Percentiles rank a stretch among this genome's conserved stretches.
phyloP scores from a whole-genome alignment of 1,140 invertebrate genomes.

The Drosophila subobscura region DNA sequence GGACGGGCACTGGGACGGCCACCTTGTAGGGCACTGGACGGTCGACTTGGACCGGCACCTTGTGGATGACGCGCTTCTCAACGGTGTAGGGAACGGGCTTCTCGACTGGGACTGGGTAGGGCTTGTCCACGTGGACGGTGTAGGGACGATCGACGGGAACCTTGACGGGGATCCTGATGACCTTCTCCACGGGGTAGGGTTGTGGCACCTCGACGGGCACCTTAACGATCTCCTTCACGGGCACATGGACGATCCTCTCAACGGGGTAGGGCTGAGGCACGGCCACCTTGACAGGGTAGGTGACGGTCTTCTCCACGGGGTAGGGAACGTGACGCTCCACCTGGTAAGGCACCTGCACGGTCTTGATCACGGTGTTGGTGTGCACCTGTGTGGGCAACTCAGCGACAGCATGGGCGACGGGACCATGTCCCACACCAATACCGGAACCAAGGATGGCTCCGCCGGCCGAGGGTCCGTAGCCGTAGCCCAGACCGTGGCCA shows the following conservation, averaged over 20 bases:
- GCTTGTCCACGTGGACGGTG: conserved; percentile 86
- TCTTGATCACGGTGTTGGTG: conserved; percentile 82
- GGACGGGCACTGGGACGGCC: conserved; percentile 85
- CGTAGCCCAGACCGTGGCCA: conserved; percentile 85
- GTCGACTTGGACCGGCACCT: conserved; percentile 84
- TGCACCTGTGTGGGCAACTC: conserved; percentile 78
- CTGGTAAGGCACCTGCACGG: conserved; percentile 87
- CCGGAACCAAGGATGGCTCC: conserved; percentile 61
- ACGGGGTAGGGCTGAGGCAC: conserved; percentile 88
- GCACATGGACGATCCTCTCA: conserved; percentile 86
- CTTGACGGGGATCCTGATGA: conserved; percentile 84
- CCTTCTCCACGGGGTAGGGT: conserved; percentile 87
- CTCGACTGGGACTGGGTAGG: conserved; percentile 86
- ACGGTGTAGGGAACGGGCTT: conserved; percentile 87
- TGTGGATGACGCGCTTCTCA: conserved; percentile 85
- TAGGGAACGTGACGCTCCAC: conserved; percentile 87
- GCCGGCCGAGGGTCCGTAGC: conserved; percentile 75
- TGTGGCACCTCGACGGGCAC: conserved; percentile 88
- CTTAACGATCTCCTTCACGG: conserved; percentile 87
- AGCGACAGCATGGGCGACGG: conserved; percentile 34
- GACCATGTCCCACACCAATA: conserved; percentile 48
- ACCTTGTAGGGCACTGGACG: conserved; percentile 86
- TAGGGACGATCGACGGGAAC: conserved; percentile 86
- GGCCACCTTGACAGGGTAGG: conserved; percentile 86
- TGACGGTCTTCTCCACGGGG: conserved; percentile 87